Base-by-base conservation (phyloP, 2,888 invertebrate genomes). In the Apamea epomidion region DNA sequence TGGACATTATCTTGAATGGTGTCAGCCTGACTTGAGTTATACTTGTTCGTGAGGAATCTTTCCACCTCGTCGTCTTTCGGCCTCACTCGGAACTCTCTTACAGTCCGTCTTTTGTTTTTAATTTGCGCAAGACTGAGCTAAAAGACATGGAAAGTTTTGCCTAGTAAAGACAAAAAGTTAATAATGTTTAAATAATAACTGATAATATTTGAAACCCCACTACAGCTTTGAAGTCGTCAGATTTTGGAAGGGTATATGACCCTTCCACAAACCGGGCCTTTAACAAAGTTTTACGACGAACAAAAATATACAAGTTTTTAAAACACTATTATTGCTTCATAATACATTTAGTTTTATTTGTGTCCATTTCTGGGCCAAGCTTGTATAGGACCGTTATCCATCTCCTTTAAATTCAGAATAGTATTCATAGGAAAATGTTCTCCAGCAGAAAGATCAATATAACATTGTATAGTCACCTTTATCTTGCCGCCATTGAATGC, bases 1-100 rank as follows among this genome's bases (percentile, higher is more conserved):
- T 80, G 76, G 70, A 83, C 70, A 51, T 81, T 81, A 88, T 79
- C 76, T 77, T 73, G 65, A 81, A 64, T 32, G 29, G 18, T 81
- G 76, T n/a, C 76, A 68, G 25, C 18, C 29, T 42, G 42, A 29
- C 60, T 68, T 73, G 54, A 76, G 37, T 76, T 42, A 58, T 29
- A 60, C 51, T 25, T 73, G 16, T 74, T 73, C 16, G n/a, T 60
- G 21, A 21, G 45, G 25, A 81, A 65, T 74, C 54, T 54, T 78
- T 67, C 32, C 65, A 74, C 32, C 48, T 71, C 48, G n/a, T 25
- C 14, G 10, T 42, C 29, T 70, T 8, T 21, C 14, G 7, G 18
- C 37, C 42, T 77, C 76, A 62, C 21, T 25, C 16, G 29, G 10
- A 18, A 42, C 10, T 29, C 14, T 16, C 25, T 58, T 10, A 5